Evolutionary conservation across 37 sponge, comb jelly and placozoan species (phyloP), one percentile per base, ranked within the genome.

Genomic region (Aphrocallistes beatrix): DNA sequence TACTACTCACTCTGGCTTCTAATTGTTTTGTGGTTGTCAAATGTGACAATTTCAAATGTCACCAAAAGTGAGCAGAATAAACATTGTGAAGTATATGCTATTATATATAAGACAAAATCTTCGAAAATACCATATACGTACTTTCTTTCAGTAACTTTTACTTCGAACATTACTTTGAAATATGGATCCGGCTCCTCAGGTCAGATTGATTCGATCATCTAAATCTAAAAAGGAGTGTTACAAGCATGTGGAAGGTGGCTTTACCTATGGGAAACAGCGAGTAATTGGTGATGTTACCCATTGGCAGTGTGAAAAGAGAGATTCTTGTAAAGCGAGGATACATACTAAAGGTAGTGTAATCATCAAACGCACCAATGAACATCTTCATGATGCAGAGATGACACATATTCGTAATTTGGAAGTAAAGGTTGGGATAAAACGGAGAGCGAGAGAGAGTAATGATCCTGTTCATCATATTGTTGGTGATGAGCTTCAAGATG

Each of bases 211-310:
- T n/a, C n/a, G n/a, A n/a, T n/a, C n/a, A n/a, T n/a, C n/a, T n/a
- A n/a, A n/a, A n/a, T n/a, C n/a, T n/a, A n/a, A n/a, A n/a, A 60
- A 60, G 75, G 75, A 60, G 75, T 60, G 75, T 13, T 60, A 60
- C 34, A 60, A 60, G n/a, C 75, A 25, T 60, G 75, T 60, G 28
- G 75, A 60, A 60, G 8, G 75, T 28, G 75, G 75, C n/a, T 60
- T 60, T 60, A 60, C n/a, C n/a, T 60, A 60, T 60, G 21, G n/a
- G 10, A 60, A 60, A 60, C 75, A 60, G 75, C 10, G 75, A 60
- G 75, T 60, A 19, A 60, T 60, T 60, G 75, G 75, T 19, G 75
- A 60, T 60, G 21, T 60, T 60, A 60, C 75, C 10, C 75, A 60
- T 30, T 60, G 75, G 75, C 75, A 60, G n/a, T 60, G 75, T 30